A percentile compares a stretch with the other conserved stretches of the same genome.
Evolutionary conservation across 2,797 vertebrate genomes (phyloP).

Genomic region (Pipistrellus pygmaeus): DNA sequence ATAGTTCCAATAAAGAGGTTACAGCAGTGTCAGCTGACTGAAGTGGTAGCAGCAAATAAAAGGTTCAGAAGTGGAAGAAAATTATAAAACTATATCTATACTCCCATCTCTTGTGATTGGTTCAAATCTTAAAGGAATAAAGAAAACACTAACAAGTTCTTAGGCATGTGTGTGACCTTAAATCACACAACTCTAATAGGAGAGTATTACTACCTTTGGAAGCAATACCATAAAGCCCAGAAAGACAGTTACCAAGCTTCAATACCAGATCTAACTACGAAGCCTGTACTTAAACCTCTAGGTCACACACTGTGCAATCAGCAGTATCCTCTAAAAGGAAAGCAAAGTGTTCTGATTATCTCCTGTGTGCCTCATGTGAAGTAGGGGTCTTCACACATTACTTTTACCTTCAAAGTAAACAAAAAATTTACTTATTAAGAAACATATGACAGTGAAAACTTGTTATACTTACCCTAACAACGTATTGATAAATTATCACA

Average conservation of each 20-base stretch:
- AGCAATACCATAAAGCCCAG: neutral
- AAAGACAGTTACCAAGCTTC: neutral
- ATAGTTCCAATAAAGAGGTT: neutral
- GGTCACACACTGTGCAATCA: neutral
- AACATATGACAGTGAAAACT: neutral
- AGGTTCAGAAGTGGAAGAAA: neutral
- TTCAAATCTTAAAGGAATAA: neutral
- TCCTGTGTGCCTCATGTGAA: neutral
- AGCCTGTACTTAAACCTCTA: neutral
- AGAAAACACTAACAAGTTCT: neutral
- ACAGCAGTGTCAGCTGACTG: neutral
- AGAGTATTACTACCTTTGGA: neutral
- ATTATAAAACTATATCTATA: neutral
- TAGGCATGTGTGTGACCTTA: neutral
- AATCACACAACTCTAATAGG: neutral
- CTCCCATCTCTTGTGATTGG: neutral
- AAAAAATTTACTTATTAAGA: neutral
- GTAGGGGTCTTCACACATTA: neutral
- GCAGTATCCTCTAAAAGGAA: neutral
- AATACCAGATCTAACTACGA: neutral
- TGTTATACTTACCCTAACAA: conserved; percentile 89
- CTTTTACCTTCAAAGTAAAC: conserved; percentile 26
- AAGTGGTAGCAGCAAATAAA: neutral
- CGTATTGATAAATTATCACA: conserved; percentile 92
- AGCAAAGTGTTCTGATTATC: neutral